A percentile compares a stretch with the other conserved stretches of the same genome.
These are phyloP conservation scores for Furcula furcula DNA, from an alignment of 2,888 invertebrate genomes.

Conservation along the genomic window DNA sequence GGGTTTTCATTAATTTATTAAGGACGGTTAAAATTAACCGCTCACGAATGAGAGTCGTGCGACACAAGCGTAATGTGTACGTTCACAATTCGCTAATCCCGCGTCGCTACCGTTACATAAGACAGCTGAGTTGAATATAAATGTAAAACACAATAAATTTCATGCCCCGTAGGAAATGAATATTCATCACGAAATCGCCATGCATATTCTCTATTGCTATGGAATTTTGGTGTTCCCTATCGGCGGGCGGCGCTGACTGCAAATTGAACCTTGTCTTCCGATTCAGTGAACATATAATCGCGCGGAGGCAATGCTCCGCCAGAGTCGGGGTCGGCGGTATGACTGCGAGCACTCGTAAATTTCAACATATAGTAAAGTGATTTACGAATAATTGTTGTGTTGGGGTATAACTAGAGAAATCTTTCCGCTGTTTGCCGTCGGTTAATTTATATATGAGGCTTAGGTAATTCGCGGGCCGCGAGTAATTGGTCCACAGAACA, in stretches of 20 bases:
- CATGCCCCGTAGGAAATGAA: constrained; percentile 82
- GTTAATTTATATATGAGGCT: constrained; percentile 82
- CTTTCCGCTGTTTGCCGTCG: constrained; percentile 81
- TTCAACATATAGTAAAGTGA: constrained; percentile 83
- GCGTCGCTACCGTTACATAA: constrained; percentile 80
- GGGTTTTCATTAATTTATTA: constrained; percentile 66
- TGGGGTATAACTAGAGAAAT: constrained; percentile 82
- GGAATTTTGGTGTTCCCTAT: constrained; percentile 69
- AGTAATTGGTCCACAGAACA: constrained; percentile 80
- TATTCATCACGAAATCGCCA: constrained; percentile 82
- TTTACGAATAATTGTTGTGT: constrained; percentile 82
- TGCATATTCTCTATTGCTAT: constrained; percentile 80
- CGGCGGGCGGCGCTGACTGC: constrained; percentile 32
- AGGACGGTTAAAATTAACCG: constrained; percentile 61
- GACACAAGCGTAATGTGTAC: constrained; percentile 70
- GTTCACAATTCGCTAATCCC: constrained; percentile 80
- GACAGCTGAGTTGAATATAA: constrained; percentile 81
- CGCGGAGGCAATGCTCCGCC: constrained; percentile 35
- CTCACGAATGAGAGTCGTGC: constrained; percentile 64
- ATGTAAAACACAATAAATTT: constrained; percentile 83
- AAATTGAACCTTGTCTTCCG: constrained; percentile 61
- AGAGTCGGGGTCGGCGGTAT: constrained; percentile 62
- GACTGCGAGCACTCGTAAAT: constrained; percentile 72
- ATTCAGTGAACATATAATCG: constrained; percentile 58
- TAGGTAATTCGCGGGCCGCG: constrained; percentile 80